Percentiles rank a stretch among this genome's conserved stretches.
These are phyloP conservation scores for Chaetodon trifasciatus DNA, from an alignment of 2,797 vertebrate genomes.

Conservation along the genomic window DNA sequence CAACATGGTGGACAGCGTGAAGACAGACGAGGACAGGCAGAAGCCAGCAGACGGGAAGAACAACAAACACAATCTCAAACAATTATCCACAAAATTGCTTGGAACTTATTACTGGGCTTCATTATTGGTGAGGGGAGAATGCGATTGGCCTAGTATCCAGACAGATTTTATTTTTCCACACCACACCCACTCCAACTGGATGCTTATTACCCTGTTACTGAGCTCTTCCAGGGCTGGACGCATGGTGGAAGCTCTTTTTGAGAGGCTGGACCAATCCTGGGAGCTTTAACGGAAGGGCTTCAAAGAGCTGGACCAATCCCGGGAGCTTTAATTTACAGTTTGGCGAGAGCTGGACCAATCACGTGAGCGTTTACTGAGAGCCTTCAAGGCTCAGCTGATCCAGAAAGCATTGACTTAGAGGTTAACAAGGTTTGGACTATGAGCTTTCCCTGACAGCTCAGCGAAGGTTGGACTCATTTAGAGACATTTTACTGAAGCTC, in stretches of 20 bases:
- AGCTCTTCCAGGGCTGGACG: conserved; percentile 89
- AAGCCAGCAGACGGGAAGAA: conserved; percentile 72
- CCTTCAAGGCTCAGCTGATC: neutral
- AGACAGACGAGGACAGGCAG: conserved; percentile 34
- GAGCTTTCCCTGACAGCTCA: neutral
- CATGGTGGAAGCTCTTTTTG: conserved; percentile 82
- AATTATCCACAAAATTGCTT: conserved; percentile 87
- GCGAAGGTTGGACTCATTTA: neutral
- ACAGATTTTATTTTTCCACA: conserved; percentile 79
- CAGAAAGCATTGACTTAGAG: neutral
- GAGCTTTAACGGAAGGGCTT: conserved; percentile 74
- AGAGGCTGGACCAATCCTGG: conserved; percentile 87
- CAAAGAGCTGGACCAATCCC: conserved; percentile 54
- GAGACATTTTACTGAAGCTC: neutral
- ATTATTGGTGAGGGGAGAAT: conserved; percentile 77
- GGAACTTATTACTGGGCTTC: conserved; percentile 75
- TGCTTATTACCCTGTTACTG: conserved; percentile 94
- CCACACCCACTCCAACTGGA: conserved; percentile 93
- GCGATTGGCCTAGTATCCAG: conserved; percentile 78
- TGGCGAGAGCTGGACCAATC: conserved; percentile 2
- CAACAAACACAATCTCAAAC: conserved; percentile 80
- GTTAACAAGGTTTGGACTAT: neutral
- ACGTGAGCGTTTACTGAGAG: neutral
- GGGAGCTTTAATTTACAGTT: conserved; percentile 36
- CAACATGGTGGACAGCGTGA: conserved; percentile 21